Percentiles rank a stretch among this genome's conserved stretches.
Conservation (phyloP, 2,797 vertebrate species). For the Artibeus jamaicensis region DNA sequence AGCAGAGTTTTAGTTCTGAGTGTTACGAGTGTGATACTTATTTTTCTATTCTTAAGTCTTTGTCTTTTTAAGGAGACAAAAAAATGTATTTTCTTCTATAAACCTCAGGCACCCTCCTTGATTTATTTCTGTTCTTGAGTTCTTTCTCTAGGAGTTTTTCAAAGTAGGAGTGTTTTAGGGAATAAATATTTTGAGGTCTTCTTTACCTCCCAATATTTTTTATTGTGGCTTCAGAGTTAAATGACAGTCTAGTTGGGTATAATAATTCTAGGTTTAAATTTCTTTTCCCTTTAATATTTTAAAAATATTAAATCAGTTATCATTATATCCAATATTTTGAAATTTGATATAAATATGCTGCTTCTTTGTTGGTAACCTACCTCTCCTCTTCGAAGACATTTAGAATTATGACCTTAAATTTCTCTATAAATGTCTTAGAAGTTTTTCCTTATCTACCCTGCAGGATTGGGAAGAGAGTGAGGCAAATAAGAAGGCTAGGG, state of each 20-base stretch:
- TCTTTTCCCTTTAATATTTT: conserved; percentile 13
- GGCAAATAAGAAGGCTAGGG: not conserved
- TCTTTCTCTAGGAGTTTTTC: not conserved
- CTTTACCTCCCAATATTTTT: not conserved
- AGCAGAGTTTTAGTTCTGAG: not conserved
- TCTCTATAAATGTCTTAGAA: not conserved
- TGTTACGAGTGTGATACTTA: not conserved
- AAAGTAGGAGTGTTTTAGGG: not conserved
- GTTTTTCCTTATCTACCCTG: not conserved
- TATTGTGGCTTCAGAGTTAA: not conserved
- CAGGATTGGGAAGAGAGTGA: not conserved
- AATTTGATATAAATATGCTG: not conserved
- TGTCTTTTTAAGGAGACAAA: conserved; percentile 28
- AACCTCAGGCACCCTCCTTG: not conserved
- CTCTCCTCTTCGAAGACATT: conserved; percentile 16
- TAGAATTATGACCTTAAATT: not conserved
- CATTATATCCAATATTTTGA: not conserved
- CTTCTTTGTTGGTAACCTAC: not conserved
- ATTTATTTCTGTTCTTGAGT: conserved; percentile 15
- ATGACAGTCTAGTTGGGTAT: not conserved
- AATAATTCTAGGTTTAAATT: not conserved
- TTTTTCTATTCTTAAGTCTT: conserved; percentile 1
- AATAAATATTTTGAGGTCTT: not conserved
- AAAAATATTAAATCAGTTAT: not conserved
- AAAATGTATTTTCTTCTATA: not conserved